Percentiles rank a stretch among this genome's conserved stretches.
These are phyloP conservation scores for Hylaea fasciaria DNA, from an alignment of 2,888 invertebrate species.

Conservation along the genomic window DNA sequence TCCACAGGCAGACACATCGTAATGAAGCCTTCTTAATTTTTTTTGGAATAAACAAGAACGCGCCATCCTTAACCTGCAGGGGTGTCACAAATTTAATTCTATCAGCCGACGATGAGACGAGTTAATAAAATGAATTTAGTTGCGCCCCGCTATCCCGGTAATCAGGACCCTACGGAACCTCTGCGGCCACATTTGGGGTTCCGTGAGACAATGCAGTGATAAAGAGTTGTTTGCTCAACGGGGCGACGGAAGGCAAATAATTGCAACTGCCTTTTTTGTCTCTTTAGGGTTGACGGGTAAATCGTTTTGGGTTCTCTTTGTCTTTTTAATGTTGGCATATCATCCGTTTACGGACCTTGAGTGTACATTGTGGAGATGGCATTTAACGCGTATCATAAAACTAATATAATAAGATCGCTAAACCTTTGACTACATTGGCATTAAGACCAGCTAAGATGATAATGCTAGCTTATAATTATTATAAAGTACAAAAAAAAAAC, in stretches of 20 bases:
- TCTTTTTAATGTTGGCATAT: conserved; percentile 32
- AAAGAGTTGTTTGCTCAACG: conserved; percentile 74
- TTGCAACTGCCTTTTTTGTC: conserved; percentile 63
- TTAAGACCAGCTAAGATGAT: too few species aligned
- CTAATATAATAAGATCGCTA: too few species aligned
- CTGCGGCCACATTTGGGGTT: conserved; percentile 63
- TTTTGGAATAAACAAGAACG: neutral
- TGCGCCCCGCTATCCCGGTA: conserved; percentile 61
- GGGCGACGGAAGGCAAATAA: conserved; percentile 77
- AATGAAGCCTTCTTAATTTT: too few species aligned
- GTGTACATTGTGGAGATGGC: neutral
- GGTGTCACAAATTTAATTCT: conserved; percentile 81
- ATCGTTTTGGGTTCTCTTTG: conserved; percentile 55
- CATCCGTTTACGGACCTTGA: neutral
- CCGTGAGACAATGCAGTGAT: conserved; percentile 74
- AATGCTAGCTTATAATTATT: too few species aligned
- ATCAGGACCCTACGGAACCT: conserved; percentile 62
- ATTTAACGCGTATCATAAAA: too few species aligned
- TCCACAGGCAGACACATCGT: too few species aligned
- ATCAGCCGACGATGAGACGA: conserved; percentile 82
- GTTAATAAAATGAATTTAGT: conserved; percentile 82
- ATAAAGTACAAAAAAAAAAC: too few species aligned
- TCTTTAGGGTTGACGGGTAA: conserved; percentile 56
- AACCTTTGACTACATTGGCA: too few species aligned
- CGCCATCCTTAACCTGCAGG: conserved; percentile 64